Conservation (phyloP, 2,888 invertebrate genomes). For the Silvanus unidentatus region DNA sequence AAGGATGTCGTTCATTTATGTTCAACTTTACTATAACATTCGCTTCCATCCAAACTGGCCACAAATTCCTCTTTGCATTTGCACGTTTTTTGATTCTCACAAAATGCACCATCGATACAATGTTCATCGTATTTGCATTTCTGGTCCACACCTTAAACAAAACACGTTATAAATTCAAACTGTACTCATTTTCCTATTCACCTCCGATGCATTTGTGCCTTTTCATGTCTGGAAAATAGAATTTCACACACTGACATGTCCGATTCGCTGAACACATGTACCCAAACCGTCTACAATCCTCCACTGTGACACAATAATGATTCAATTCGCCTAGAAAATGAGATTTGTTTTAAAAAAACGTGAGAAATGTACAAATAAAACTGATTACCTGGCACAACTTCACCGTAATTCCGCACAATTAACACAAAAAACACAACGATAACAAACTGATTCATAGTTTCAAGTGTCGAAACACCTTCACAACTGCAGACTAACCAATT, state of each 20-base stretch:
- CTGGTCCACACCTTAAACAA: constrained; percentile 40
- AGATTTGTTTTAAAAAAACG: neutral
- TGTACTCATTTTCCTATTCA: constrained; percentile 19
- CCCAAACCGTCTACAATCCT: constrained; percentile 38
- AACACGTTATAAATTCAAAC: constrained; percentile 9
- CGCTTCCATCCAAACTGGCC: constrained; percentile 30
- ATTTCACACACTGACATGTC: constrained; percentile 38
- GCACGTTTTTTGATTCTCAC: constrained; percentile 40
- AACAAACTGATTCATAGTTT: no score
- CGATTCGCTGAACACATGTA: constrained; percentile 39
- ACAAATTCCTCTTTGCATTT: constrained; percentile 37
- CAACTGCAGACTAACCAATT: no score
- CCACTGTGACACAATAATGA: constrained; percentile 16
- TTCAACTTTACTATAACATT: constrained; percentile 23
- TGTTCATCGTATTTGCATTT: constrained; percentile 44
- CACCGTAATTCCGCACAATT: neutral
- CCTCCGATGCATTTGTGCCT: constrained; percentile 41
- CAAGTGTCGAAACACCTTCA: no score
- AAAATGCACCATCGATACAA: constrained; percentile 44
- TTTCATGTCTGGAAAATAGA: constrained; percentile 33
- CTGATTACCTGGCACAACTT: neutral
- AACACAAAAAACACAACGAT: neutral
- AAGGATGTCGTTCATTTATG: neutral
- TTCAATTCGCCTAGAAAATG: constrained; percentile 28
- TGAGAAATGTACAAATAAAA: constrained; percentile 1